Evolutionary conservation across 1,140 invertebrate species (phyloP).

Genomic region (Trypoxylus dichotomus): DNA sequence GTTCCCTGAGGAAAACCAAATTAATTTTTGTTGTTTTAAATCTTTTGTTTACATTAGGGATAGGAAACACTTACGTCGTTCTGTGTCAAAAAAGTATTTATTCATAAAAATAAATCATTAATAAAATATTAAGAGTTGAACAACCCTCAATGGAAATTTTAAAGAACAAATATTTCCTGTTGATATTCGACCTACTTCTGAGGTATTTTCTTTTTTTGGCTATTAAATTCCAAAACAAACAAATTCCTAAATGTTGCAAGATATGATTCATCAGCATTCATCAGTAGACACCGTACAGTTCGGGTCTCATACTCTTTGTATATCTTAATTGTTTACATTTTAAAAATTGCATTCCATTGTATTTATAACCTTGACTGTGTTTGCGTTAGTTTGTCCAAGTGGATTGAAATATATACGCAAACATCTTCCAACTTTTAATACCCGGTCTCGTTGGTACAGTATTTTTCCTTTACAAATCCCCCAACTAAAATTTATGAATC

Average conservation of each 20-base stretch:
- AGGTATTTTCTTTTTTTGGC: not conserved
- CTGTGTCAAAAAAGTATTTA: too few species aligned
- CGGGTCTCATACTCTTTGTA: not conserved
- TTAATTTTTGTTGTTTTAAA: too few species aligned
- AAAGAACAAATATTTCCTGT: too few species aligned
- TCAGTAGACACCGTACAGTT: not conserved
- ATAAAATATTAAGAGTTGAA: not conserved
- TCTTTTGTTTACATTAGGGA: too few species aligned
- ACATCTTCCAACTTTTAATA: not conserved
- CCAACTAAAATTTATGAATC: too few species aligned
- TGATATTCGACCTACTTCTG: not conserved
- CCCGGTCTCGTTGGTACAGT: too few species aligned
- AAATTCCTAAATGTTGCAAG: too few species aligned
- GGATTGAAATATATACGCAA: not conserved
- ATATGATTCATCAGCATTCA: not conserved
- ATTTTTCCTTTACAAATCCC: too few species aligned
- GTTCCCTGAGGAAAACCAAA: too few species aligned
- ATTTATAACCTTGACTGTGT: not conserved
- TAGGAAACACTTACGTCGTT: too few species aligned
- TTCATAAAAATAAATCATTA: too few species aligned
- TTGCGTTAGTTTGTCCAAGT: not conserved
- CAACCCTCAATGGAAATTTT: not conserved
- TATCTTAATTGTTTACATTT: conserved; percentile 6
- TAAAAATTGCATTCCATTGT: conserved; percentile 2
- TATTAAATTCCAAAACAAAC: too few species aligned